Conservation (phyloP, 2,888 invertebrate species). For the Allygus modestus region DNA sequence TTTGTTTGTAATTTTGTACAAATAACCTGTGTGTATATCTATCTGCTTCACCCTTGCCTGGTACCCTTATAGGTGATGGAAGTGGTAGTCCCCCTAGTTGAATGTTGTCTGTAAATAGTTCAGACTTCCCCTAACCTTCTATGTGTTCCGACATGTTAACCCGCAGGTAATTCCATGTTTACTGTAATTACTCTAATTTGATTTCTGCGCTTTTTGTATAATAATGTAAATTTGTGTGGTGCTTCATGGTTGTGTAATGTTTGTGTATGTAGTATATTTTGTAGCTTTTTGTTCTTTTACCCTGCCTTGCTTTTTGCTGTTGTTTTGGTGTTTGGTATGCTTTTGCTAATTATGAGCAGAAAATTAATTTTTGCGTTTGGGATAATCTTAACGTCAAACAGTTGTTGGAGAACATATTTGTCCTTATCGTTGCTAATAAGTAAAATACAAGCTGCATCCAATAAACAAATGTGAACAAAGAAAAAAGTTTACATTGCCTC, state of each 20-base stretch:
- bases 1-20: not conserved
- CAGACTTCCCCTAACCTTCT: slow-evolving; percentile 28
- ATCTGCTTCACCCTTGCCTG: slow-evolving; percentile 32
- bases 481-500: too few species aligned
- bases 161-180: slow-evolving; percentile 34
- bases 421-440: too few species aligned
- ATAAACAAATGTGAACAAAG: too few species aligned
- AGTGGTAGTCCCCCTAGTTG: slow-evolving; percentile 31
- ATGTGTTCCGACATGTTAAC: slow-evolving; percentile 7
- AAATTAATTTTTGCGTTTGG: too few species aligned
- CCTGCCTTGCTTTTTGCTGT: not conserved
- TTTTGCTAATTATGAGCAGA: not conserved
- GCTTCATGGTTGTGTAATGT: not conserved
- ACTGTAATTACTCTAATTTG: not conserved
- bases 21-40: slow-evolving; percentile 8
- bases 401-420: too few species aligned
- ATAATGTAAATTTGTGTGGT: not conserved
- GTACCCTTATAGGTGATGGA: slow-evolving; percentile 12
- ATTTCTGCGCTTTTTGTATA: not conserved
- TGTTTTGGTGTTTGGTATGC: not conserved
- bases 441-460: too few species aligned
- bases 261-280: not conserved
- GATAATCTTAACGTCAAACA: too few species aligned
- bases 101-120: slow-evolving; percentile 57
- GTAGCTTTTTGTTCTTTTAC: not conserved